Base-by-base conservation (phyloP, 37 sponge, comb jelly and placozoan species). In the Cladorhizidae sp. region DNA sequence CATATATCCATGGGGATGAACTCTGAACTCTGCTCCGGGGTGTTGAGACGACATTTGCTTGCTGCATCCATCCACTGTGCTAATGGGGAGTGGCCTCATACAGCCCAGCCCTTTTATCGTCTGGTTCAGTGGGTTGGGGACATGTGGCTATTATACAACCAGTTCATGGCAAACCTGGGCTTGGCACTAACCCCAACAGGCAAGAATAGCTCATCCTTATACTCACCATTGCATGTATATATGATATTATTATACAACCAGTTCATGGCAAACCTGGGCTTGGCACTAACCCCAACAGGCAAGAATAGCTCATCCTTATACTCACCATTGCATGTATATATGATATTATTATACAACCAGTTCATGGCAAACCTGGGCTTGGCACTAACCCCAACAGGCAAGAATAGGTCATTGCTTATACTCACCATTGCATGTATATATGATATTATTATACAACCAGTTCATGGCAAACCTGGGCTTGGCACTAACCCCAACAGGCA, bases 121-220 rank as follows among this genome's bases (percentile, higher is more conserved):
- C 14, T 71, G 20, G 75, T 88, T 40, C 80, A 67, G 65, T 93
- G 90, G 94, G 78, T 89, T 56, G 89, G 64, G 78, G 87, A 89
- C 51, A 73, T 93, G 35, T 89, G 94, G 94, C 58, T 76, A 2
- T 76, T 93, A 18, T 79, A 85, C 77, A 93, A 93, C 80, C 54
- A 89, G 59, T 76, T 82, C 80, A 50, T 93, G 58, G 23, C 2
- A 14, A 23, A 76, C 25, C 58, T 88, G 54, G 87, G 73, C 26
- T 80, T 89, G 45, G 9, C 73, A 23, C 77, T 82, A 43, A 51
- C 79, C 2, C 33, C 79, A 22, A 29, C 56, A 37, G 84, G 83
- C 78, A 61, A 73, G 25, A n/a, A 69, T 33, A n/a, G n/a, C n/a
- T n/a, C n/a, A n/a, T n/a, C n/a, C n/a, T n/a, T n/a, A n/a, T n/a